Base-by-base conservation (phyloP, 2,888 invertebrate genomes). In the Gibbula magus region DNA sequence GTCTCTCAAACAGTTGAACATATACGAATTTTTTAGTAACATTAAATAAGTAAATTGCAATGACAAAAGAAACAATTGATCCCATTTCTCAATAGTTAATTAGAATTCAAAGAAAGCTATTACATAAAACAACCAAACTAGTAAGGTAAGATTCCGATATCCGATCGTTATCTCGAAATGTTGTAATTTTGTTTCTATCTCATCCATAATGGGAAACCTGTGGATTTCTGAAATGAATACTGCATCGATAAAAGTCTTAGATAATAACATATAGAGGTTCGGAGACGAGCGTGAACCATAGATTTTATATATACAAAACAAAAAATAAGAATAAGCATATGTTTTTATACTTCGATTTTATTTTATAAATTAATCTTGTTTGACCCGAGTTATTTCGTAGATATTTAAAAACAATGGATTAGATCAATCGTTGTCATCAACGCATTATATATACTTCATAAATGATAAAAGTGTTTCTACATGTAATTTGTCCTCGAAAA, bases 1-100 rank as follows among this genome's bases (percentile, higher is more conserved):
- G 5, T 10, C 51, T n/a, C n/a, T n/a, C n/a, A n/a, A n/a, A 75
- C 75, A 75, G 25, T 39, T n/a, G n/a, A 39, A 75, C 52, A 74
- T 16, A 13, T 3, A 45, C 4, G 20, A 5, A 18, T 13, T n/a
- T 20, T 7, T 18, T n/a, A n/a, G 8, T 35, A 7, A 4, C 2
- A 32, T n/a, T 7, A 45, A 22, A 25, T 3, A 74, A 8, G 25
- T 8, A 25, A n/a, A 7, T 25, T 1, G n/a, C 25, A 56, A 56
- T n/a, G 22, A 54, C 8, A 7, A 56, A 25, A 56, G 25, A 25
- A 56, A 5, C 56, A 56, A 56, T 56, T 8, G 13, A 56, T 25
- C 25, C 25, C n/a, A 56, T 18, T 20, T 25, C 25, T 18, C 13
- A 4, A 56, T 25, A 25, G 25, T 56, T 1, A 56, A 25, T 18